A percentile compares a stretch with the other conserved stretches of the same genome.
phyloP scores from a whole-genome alignment of 1,140 invertebrate species.

The Diorhabda sublineata region DNA sequence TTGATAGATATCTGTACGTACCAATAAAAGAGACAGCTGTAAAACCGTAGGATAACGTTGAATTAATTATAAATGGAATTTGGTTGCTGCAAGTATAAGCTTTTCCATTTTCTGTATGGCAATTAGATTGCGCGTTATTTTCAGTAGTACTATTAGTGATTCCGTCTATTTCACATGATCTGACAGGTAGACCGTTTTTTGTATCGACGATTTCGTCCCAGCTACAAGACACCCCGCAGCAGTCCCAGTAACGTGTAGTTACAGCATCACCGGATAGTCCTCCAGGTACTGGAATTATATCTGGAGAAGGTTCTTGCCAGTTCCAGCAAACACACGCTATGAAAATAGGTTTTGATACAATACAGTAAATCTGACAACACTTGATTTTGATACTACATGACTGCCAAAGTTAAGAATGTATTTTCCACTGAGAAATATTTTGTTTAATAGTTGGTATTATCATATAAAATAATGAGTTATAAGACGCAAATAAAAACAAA shows the following conservation, averaged over 20 bases:
- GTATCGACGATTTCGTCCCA: conserved; percentile 14
- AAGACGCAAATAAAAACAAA: too few species aligned
- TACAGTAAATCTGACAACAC: too few species aligned
- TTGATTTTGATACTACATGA: too few species aligned
- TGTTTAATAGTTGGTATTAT: too few species aligned
- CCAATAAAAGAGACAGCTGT: conserved; percentile 27
- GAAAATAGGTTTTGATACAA: too few species aligned
- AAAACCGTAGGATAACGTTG: conserved; percentile 22
- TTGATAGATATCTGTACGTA: neutral
- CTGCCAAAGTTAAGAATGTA: too few species aligned
- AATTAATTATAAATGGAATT: conserved; percentile 21
- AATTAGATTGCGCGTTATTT: conserved; percentile 7
- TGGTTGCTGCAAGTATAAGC: conserved; percentile 26
- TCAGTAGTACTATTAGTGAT: conserved; percentile 10
- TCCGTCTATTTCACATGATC: conserved; percentile 23
- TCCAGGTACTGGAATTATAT: conserved; percentile 18
- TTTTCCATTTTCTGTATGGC: conserved; percentile 12
- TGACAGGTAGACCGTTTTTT: conserved; percentile 16
- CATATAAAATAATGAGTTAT: too few species aligned
- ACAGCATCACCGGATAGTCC: conserved; percentile 21
- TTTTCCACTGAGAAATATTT: too few species aligned
- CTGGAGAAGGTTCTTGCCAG: conserved; percentile 5
- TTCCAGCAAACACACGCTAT: too few species aligned
- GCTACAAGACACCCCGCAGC: conserved; percentile 19
- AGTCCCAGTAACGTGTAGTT: conserved; percentile 25